Percentiles rank a stretch among this genome's conserved stretches.
Conservation (phyloP, 2,797 vertebrate species). For the Chrosomus eos region DNA sequence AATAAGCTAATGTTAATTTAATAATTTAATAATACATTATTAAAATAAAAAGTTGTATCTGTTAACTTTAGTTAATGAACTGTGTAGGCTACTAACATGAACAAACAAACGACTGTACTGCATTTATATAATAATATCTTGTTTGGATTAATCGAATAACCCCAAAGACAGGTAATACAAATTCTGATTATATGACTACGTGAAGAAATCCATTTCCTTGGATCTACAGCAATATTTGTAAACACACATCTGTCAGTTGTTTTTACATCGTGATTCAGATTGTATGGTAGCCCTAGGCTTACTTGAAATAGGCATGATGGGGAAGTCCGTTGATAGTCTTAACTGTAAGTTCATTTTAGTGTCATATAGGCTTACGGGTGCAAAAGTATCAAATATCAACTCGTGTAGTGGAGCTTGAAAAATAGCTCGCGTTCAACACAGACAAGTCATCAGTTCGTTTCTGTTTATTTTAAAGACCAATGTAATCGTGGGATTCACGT, state of each 20-base stretch:
- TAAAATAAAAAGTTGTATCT: too few species aligned
- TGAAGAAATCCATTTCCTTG: background rate
- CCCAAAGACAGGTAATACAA: background rate
- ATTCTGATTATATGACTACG: background rate
- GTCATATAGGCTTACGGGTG: background rate
- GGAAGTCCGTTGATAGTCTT: background rate
- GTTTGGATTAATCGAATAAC: background rate
- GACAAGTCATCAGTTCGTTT: background rate
- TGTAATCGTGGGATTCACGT: background rate
- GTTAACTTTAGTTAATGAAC: too few species aligned
- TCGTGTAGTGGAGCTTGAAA: background rate
- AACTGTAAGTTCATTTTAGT: background rate
- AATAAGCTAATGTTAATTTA: too few species aligned
- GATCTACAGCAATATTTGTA: background rate
- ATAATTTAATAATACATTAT: too few species aligned
- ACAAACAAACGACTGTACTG: too few species aligned
- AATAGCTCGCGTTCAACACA: background rate
- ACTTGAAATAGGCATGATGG: background rate
- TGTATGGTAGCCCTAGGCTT: background rate
- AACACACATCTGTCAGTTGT: background rate
- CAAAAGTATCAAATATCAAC: background rate
- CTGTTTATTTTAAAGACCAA: background rate
- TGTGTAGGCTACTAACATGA: too few species aligned
- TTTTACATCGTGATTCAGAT: background rate
- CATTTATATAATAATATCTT: background rate